Evolutionary conservation across 1,140 invertebrate genomes (phyloP).

Genomic region (Ganaspis sp.): DNA sequence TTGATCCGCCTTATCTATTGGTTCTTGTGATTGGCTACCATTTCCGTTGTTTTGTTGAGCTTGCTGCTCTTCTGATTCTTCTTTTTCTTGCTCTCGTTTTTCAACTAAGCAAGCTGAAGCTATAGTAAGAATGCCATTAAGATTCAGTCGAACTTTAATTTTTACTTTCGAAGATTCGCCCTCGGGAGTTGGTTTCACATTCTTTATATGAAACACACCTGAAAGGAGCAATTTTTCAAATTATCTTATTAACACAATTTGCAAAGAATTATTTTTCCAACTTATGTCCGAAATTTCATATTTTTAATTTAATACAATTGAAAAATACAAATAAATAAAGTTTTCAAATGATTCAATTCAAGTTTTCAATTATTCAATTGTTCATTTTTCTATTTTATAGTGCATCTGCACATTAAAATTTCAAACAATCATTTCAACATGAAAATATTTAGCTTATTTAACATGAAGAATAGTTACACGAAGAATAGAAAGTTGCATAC

Average conservation of each 20-base stretch:
- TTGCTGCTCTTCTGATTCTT: slow-evolving; percentile 75
- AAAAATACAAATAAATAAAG: no score
- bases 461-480: slow-evolving; percentile 34
- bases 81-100: slow-evolving; percentile 83
- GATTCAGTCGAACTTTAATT: slow-evolving; percentile 94
- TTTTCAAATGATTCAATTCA: no score
- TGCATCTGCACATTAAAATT: no score
- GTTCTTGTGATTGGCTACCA: slow-evolving; percentile 68
- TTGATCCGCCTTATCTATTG: slow-evolving; percentile 71
- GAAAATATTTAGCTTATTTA: not conserved
- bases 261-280: no score
- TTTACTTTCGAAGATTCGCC: slow-evolving; percentile 95
- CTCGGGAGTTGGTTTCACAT: slow-evolving; percentile 89
- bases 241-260: not conserved
- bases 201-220: slow-evolving; percentile 90
- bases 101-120: slow-evolving; percentile 91
- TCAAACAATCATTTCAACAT: no score
- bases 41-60: slow-evolving; percentile 73
- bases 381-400: no score
- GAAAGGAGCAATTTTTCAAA: slow-evolving; percentile 33
- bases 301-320: no score
- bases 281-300: no score
- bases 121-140: slow-evolving; percentile 93
- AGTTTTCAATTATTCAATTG: no score
- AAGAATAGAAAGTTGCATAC: slow-evolving; percentile 75